These are phyloP conservation scores for Gandaritis pyraliata DNA, from an alignment of 2,888 invertebrate species.

Conservation along the genomic window DNA sequence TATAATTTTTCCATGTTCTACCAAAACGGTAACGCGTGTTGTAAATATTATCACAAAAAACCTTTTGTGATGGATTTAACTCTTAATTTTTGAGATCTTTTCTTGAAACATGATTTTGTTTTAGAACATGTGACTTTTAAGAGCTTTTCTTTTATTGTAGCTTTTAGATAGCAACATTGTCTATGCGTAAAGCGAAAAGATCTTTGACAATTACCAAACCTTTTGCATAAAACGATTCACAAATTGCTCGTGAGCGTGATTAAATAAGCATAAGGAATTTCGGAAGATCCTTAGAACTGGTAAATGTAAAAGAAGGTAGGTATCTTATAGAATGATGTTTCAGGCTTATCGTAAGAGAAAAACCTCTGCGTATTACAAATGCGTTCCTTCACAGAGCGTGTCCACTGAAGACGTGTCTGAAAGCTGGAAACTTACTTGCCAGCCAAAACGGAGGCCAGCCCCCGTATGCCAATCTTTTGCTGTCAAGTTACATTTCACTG, in stretches of 20 bases:
- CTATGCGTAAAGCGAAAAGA: not conserved
- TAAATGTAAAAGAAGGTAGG: not conserved
- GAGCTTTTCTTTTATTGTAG: too few relatives aligned
- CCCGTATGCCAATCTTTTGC: too few relatives aligned
- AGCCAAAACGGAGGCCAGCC: too few relatives aligned
- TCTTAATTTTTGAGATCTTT: too few relatives aligned
- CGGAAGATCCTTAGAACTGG: not conserved
- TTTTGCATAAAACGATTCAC: constrained; percentile 6
- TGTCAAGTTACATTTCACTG: too few relatives aligned
- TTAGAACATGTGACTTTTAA: too few relatives aligned
- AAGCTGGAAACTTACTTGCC: too few relatives aligned
- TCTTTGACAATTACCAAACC: constrained; percentile 8
- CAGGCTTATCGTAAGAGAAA: too few relatives aligned
- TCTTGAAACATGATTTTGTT: too few relatives aligned
- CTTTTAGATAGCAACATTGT: not conserved
- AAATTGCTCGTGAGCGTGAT: constrained; percentile 6
- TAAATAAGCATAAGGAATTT: constrained; percentile 17
- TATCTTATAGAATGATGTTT: not conserved
- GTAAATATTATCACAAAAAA: not conserved
- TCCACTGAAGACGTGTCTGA: too few relatives aligned
- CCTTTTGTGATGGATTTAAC: not conserved
- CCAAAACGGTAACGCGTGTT: not conserved
- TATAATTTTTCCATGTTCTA: not conserved
- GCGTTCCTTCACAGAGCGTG: too few relatives aligned
- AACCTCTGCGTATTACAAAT: too few relatives aligned